Conservation (phyloP, 2,113 vertebrate species). For the Ochotona curzoniae region DNA sequence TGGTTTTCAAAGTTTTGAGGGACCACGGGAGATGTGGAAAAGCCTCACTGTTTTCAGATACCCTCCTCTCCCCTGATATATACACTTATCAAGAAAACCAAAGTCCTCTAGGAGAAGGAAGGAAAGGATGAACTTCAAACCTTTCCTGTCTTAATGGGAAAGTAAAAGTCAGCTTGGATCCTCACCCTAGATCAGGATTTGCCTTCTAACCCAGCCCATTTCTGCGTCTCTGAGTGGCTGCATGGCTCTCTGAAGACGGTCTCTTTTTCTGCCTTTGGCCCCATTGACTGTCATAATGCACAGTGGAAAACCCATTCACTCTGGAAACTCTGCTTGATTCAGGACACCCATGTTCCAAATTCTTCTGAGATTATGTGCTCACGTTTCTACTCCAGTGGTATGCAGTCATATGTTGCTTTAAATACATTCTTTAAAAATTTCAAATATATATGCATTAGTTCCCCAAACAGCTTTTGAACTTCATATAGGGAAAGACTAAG, state of each 20-base stretch:
- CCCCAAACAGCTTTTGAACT: neutral
- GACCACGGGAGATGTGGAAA: neutral
- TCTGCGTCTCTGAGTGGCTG: neutral
- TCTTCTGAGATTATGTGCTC: neutral
- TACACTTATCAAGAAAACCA: neutral
- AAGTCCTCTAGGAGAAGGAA: neutral
- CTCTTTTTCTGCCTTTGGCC: neutral
- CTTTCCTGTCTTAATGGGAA: neutral
- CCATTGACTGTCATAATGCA: neutral
- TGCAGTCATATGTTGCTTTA: neutral
- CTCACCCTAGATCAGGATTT: neutral
- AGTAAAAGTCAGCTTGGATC: neutral
- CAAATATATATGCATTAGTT: neutral
- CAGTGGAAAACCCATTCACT: neutral
- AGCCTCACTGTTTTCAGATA: neutral
- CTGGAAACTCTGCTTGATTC: neutral
- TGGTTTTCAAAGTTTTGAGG: conserved; percentile 2
- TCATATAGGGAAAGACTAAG: neutral
- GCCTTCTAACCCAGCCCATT: neutral
- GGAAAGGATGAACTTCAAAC: neutral
- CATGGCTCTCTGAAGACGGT: neutral
- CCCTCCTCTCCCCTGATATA: neutral
- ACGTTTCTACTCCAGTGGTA: neutral
- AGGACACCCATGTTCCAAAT: neutral
- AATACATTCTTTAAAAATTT: neutral